Conservation (phyloP, 2,113 vertebrate species). For the Todiramphus saurophagus region DNA sequence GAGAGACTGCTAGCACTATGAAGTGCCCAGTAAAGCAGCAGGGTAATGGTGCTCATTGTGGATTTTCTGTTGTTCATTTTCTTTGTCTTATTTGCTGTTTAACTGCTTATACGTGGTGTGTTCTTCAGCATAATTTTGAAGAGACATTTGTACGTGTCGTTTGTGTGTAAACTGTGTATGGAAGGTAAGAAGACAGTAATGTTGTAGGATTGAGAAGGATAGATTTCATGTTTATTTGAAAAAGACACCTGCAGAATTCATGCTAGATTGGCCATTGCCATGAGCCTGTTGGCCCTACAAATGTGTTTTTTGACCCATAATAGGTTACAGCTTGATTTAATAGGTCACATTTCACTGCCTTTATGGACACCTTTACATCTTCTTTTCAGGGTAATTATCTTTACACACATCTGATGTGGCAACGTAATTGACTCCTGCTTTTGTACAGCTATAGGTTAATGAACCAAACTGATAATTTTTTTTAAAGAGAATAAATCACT, state of each 20-base stretch:
- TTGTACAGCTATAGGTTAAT: constrained; percentile 75
- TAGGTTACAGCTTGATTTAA: constrained; percentile 79
- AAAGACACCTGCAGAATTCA: constrained; percentile 77
- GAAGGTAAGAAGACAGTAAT: neutral
- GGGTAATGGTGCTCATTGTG: neutral
- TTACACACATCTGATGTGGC: constrained; percentile 74
- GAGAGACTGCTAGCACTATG: neutral
- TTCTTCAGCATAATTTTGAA: neutral
- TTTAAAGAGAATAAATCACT: constrained; percentile 63
- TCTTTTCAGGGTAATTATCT: constrained; percentile 81
- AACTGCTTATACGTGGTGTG: neutral
- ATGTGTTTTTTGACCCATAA: constrained; percentile 79
- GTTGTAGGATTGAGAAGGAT: constrained; percentile 15
- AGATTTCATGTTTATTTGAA: constrained; percentile 58
- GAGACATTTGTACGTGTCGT: neutral
- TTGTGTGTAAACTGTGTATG: neutral
- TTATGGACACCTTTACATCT: constrained; percentile 77
- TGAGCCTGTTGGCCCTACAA: constrained; percentile 71
- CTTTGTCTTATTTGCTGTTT: neutral
- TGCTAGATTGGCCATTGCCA: constrained; percentile 70
- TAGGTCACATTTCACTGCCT: constrained; percentile 80
- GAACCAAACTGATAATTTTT: constrained; percentile 70
- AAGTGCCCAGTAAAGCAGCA: neutral
- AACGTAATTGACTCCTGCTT: constrained; percentile 76
- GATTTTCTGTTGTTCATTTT: neutral